A percentile compares a stretch with the other conserved stretches of the same genome.
Conservation (phyloP, 1,140 invertebrate genomes). For the Panulirus ornatus region DNA sequence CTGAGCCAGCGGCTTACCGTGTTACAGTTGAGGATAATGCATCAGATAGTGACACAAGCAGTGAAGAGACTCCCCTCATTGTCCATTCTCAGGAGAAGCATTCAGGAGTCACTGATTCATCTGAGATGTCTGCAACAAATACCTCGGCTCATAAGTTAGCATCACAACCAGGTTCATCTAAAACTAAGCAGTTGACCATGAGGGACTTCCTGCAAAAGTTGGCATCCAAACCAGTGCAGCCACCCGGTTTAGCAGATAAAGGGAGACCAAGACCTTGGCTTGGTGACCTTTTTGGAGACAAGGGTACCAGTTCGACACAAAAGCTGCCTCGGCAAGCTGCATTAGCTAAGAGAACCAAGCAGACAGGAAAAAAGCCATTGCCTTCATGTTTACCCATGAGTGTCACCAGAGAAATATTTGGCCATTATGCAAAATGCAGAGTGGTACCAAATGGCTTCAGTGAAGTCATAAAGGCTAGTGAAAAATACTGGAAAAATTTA, state of each 20-base stretch:
- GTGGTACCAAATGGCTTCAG: background rate
- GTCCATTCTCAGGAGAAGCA: background rate
- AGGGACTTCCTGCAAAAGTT: constrained; percentile 11
- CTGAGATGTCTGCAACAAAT: background rate
- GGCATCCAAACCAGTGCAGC: constrained; percentile 15
- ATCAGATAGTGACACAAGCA: background rate
- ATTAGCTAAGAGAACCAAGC: background rate
- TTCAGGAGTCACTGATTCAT: background rate
- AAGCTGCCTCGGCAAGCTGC: background rate
- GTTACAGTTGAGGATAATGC: background rate
- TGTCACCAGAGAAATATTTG: constrained; percentile 1
- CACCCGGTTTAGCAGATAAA: background rate
- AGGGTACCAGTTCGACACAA: background rate
- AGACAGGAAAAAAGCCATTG: background rate
- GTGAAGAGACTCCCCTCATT: background rate
- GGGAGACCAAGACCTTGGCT: background rate
- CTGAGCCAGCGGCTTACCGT: background rate
- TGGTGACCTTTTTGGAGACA: background rate
- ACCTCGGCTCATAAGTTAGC: background rate
- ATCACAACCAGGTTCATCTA: too few relatives aligned
- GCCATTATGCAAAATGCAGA: constrained; percentile 21
- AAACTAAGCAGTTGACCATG: constrained; percentile 28
- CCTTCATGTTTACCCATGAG: background rate
- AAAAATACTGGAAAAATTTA: constrained; percentile 20
- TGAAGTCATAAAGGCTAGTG: background rate